phyloP scores from a whole-genome alignment of 35 echinoderm and acorn worm species.

The Eucidaris tribuloides region DNA sequence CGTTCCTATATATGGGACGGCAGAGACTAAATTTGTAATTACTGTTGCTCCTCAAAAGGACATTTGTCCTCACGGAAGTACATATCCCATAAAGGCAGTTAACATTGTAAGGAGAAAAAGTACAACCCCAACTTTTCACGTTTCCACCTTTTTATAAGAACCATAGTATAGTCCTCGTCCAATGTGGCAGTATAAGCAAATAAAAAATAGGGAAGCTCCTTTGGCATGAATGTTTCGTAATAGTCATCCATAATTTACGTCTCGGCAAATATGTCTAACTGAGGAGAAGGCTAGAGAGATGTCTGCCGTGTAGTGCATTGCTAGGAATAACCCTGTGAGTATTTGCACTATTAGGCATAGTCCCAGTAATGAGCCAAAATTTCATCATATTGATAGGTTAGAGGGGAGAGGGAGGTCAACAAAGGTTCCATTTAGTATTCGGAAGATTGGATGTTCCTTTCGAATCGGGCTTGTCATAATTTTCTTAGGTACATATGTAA shows the following conservation, averaged over 20 bases:
- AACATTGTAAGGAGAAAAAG: constrained; percentile 46
- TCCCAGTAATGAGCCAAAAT: constrained; percentile 73
- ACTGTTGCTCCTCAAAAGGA: constrained; percentile 86
- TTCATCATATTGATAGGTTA: constrained; percentile 47
- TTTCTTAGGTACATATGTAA: constrained; percentile 5
- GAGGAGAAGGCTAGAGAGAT: constrained; percentile 61
- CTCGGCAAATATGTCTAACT: constrained; percentile 70
- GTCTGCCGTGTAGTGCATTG: constrained; percentile 82
- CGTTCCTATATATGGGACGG: constrained; percentile 58
- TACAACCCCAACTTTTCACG: constrained; percentile 75
- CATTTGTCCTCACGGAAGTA: constrained; percentile 83
- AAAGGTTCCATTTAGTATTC: constrained; percentile 10
- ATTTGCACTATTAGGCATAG: constrained; percentile 67
- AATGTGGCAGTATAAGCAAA: constrained; percentile 80
- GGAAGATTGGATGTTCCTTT: constrained; percentile 47
- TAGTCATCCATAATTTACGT: constrained; percentile 83
- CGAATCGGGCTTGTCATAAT: constrained; percentile 46
- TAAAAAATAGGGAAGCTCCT: constrained; percentile 72
- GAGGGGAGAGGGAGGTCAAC: constrained; percentile 29
- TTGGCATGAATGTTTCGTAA: constrained; percentile 77
- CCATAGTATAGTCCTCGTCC: constrained; percentile 83
- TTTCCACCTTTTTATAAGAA: constrained; percentile 34
- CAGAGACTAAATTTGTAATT: constrained; percentile 73
- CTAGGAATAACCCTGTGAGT: constrained; percentile 62
- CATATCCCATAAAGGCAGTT: constrained; percentile 79